These are phyloP conservation scores for Ophioninae sp. DNA, from an alignment of 2,888 invertebrate genomes.

Conservation along the genomic window DNA sequence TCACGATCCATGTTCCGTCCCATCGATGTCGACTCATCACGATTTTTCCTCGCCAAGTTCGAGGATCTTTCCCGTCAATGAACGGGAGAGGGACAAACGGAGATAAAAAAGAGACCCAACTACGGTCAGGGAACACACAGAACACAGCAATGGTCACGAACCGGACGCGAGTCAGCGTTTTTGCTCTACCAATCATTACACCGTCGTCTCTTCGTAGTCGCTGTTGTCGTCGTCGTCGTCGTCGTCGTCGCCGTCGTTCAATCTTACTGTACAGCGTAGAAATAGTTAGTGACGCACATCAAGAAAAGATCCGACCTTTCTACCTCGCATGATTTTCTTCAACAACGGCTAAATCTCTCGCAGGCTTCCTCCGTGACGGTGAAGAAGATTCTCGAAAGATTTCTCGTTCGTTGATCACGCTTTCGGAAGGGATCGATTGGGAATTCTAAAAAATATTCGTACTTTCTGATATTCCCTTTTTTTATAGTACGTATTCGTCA, in stretches of 20 bases:
- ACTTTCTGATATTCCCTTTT: not conserved
- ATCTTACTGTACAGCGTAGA: slow-evolving; percentile 35
- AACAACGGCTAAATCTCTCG: not conserved
- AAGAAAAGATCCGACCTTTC: slow-evolving; percentile 4
- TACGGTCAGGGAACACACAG: slow-evolving; percentile 54
- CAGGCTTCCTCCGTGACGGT: not conserved
- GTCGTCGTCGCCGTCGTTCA: slow-evolving; percentile 14
- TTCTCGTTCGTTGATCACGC: not conserved
- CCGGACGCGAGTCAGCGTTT: slow-evolving; percentile 63
- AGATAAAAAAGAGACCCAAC: slow-evolving; percentile 43
- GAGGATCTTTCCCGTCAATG: slow-evolving; percentile 48
- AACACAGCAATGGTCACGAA: slow-evolving; percentile 53
- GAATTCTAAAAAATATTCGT: not conserved
- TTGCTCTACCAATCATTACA: slow-evolving; percentile 61
- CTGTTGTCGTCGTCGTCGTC: slow-evolving; percentile 27
- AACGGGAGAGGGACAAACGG: slow-evolving; percentile 14
- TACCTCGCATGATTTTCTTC: not conserved
- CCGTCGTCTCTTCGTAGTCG: slow-evolving; percentile 43
- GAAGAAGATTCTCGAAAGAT: not conserved
- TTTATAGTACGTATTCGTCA: not conserved
- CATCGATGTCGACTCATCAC: slow-evolving; percentile 10
- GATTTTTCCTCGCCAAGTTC: not conserved
- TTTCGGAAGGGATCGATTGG: not conserved
- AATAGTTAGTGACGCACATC: slow-evolving; percentile 25
- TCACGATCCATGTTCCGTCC: not conserved